Evolutionary conservation across 2,888 invertebrate genomes (phyloP).

Genomic region (Hartigia nigra): DNA sequence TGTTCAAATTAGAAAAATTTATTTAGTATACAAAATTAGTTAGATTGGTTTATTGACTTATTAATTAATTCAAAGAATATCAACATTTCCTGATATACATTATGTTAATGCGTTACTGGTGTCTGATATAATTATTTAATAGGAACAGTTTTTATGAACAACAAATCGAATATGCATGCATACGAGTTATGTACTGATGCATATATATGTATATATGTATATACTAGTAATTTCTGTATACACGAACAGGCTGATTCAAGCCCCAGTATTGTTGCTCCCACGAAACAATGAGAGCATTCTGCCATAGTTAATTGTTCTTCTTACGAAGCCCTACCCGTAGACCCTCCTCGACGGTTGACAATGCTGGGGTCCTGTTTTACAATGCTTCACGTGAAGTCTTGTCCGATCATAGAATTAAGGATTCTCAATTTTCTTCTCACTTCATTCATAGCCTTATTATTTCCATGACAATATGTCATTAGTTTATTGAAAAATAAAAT

Average conservation of each 20-base stretch:
- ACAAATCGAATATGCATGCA: background rate
- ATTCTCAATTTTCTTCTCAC: background rate
- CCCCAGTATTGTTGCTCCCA: slow-evolving; percentile 23
- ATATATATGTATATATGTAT: background rate
- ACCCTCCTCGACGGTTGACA: slow-evolving; percentile 5
- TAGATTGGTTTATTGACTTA: background rate
- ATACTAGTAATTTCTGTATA: background rate
- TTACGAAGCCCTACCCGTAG: slow-evolving; percentile 21
- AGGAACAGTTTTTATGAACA: background rate
- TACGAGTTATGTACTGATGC: background rate
- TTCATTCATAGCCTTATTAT: background rate
- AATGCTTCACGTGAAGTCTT: background rate
- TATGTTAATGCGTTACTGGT: background rate
- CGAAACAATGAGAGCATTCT: slow-evolving; percentile 30
- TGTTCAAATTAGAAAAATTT: background rate
- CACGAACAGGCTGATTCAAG: slow-evolving; percentile 4
- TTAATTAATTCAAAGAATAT: background rate
- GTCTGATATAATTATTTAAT: background rate
- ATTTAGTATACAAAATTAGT: background rate
- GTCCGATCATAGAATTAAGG: background rate
- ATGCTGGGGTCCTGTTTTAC: background rate
- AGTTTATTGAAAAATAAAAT: background rate
- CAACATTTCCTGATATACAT: background rate
- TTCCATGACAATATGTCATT: background rate
- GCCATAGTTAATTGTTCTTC: slow-evolving; percentile 31